Base-by-base conservation (phyloP, 64 coral and sea anemone species). In the Montipora foliosa region DNA sequence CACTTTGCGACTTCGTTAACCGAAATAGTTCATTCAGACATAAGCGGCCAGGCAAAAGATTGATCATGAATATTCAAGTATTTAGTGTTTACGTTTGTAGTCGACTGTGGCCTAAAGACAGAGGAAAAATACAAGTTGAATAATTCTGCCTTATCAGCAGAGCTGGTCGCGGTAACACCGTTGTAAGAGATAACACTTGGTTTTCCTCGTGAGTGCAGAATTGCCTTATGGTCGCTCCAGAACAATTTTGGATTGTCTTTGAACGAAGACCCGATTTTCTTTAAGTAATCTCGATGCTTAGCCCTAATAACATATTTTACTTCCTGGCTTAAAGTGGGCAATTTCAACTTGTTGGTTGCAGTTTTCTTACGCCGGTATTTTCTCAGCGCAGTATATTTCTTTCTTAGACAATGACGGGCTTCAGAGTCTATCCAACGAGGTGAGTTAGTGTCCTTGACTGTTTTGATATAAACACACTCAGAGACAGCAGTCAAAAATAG, bases 371-470 rank as follows among this genome's bases (percentile, higher is more conserved):
- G 25, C 25, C 71, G 71, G 71, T 74, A 74, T 74, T 74, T 74
- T 74, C 71, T 74, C 71, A 74, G 71, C 71, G 71, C 71, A 8
- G 71, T 74, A 74, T 74, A 74, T 74, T 74, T 74, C 71, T 74
- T 74, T 74, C 71, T 44, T 74, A 44, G 25, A 74, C 11, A 74
- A 74, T 64, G 60, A 15, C 60, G 60, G 13, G 78, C 82, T 93
- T 93, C 91, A 44, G 48, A 22, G 66, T 91, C 77, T 7, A 91
- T 91, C 89, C 78, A 91, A 74, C 60, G 78, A 73, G 77, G 62
- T 24, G 77, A 91, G 79, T 91, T 91, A 17, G 78, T 81, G 55
- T 91, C 77, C 14, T 64, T 64, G 60, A 93, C 55, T 86, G 69
- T 55, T 93, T 87, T 87, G 7, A 75, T 45, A 8, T 73, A 71